phyloP scores from a whole-genome alignment of 1,140 invertebrate genomes.

The Bombyx mandarina region DNA sequence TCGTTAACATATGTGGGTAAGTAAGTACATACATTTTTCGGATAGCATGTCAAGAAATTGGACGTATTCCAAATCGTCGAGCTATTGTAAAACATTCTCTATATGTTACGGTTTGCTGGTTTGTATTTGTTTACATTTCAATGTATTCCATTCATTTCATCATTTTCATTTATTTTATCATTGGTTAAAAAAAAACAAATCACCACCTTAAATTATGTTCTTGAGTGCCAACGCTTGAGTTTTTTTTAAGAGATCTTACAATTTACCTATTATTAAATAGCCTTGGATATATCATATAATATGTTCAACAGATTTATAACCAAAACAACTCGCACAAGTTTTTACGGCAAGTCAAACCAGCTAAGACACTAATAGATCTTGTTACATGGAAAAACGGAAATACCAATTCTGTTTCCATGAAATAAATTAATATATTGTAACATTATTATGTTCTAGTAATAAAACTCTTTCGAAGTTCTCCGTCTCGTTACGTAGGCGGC shows the following conservation, averaged over 20 bases:
- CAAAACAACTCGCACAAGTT: too few relatives aligned
- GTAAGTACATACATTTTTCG: background rate
- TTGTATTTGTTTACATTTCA: conserved; percentile 51
- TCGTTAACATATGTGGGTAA: too few relatives aligned
- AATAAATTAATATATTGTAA: conserved; percentile 4
- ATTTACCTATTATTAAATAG: too few relatives aligned
- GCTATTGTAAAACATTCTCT: conserved; percentile 47
- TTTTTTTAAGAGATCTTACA: too few relatives aligned
- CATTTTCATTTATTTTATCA: too few relatives aligned
- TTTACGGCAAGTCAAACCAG: too few relatives aligned
- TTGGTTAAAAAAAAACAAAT: too few relatives aligned
- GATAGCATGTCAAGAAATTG: conserved; percentile 55
- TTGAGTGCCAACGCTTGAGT: too few relatives aligned
- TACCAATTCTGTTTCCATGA: conserved; percentile 4
- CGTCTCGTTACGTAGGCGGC: conserved; percentile 4
- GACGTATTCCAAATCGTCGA: conserved; percentile 47
- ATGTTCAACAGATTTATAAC: too few relatives aligned
- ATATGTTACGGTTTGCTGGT: conserved; percentile 52
- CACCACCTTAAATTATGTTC: too few relatives aligned
- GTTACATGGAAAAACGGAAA: conserved; percentile 1
- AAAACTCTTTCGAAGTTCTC: conserved; percentile 3
- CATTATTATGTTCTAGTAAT: background rate
- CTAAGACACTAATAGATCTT: too few relatives aligned
- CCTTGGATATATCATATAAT: too few relatives aligned
- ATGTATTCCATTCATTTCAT: background rate